These are phyloP conservation scores for Apotomis betuletana DNA, from an alignment of 2,888 invertebrate species.

Conservation along the genomic window DNA sequence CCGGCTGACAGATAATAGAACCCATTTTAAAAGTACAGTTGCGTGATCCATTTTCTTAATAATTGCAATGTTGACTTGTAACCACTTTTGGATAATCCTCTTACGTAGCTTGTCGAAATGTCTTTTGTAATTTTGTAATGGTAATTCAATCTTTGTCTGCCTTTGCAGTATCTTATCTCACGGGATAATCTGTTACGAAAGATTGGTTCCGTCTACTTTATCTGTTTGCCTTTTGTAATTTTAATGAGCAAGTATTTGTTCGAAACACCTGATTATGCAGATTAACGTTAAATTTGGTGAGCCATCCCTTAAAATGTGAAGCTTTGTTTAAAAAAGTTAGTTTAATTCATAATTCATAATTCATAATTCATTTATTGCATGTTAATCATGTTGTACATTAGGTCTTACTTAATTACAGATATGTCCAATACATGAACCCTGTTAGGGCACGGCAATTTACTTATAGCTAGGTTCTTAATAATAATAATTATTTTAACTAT, in stretches of 20 bases:
- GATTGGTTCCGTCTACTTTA: constrained; percentile 62
- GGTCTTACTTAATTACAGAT: too few relatives aligned
- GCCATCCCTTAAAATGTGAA: background rate
- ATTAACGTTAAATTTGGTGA: constrained; percentile 51
- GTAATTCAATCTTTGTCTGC: constrained; percentile 69
- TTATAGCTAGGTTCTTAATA: too few relatives aligned
- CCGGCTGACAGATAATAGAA: constrained; percentile 10
- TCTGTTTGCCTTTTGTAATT: constrained; percentile 63
- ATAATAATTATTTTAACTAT: too few relatives aligned
- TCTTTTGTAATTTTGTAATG: constrained; percentile 65
- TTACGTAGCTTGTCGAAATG: constrained; percentile 43
- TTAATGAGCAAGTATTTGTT: constrained; percentile 64
- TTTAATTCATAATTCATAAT: too few relatives aligned
- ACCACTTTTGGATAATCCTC: constrained; percentile 39
- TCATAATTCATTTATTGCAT: too few relatives aligned
- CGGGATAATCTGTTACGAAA: constrained; percentile 64
- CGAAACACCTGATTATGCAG: constrained; percentile 54
- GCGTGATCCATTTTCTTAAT: constrained; percentile 23
- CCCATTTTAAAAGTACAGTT: constrained; percentile 36
- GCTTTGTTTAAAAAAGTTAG: background rate
- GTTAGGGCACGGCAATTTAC: too few relatives aligned
- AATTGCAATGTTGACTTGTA: constrained; percentile 41
- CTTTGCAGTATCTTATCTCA: constrained; percentile 60
- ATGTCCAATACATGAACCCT: too few relatives aligned
- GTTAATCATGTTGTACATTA: too few relatives aligned